Conservation (phyloP, 2,888 invertebrate genomes). For the Zelleria hepariella region DNA sequence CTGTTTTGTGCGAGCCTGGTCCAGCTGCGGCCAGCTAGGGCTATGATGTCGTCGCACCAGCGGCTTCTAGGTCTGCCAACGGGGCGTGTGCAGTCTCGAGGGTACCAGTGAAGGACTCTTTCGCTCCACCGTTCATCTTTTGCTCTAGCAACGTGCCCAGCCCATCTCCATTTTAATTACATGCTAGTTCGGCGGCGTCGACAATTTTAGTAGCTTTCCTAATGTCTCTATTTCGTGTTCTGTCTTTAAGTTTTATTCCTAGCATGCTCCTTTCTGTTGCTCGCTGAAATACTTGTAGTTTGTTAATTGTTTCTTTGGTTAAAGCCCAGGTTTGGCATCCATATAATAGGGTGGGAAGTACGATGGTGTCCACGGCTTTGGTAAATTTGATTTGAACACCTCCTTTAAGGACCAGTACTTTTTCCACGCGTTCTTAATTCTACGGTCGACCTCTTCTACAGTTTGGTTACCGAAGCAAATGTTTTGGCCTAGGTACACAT, state of each 20-base stretch:
- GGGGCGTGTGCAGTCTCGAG: background rate
- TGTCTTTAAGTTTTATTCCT: background rate
- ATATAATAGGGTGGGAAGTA: constrained; percentile 6
- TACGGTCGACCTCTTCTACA: constrained; percentile 13
- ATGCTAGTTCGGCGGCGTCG: background rate
- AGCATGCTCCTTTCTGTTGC: background rate
- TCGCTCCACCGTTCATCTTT: background rate
- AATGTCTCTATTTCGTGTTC: background rate
- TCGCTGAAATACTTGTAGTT: background rate
- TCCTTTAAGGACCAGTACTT: constrained; percentile 16
- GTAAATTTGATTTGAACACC: constrained; percentile 16
- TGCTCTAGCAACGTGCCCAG: background rate
- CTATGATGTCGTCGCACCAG: background rate
- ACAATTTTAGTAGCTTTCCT: background rate
- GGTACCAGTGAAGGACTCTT: background rate
- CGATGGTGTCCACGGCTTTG: constrained; percentile 12
- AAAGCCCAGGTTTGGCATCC: constrained; percentile 7
- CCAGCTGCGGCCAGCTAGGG: background rate
- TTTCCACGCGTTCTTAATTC: constrained; percentile 15
- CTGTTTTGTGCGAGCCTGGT: background rate
- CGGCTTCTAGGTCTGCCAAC: background rate
- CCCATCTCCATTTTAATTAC: constrained; percentile 2
- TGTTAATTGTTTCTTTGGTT: background rate
- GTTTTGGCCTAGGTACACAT: constrained; percentile 1
- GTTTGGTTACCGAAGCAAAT: constrained; percentile 2